Base-by-base conservation (phyloP, 2,888 invertebrate genomes). In the Sarcophaga rosellei region DNA sequence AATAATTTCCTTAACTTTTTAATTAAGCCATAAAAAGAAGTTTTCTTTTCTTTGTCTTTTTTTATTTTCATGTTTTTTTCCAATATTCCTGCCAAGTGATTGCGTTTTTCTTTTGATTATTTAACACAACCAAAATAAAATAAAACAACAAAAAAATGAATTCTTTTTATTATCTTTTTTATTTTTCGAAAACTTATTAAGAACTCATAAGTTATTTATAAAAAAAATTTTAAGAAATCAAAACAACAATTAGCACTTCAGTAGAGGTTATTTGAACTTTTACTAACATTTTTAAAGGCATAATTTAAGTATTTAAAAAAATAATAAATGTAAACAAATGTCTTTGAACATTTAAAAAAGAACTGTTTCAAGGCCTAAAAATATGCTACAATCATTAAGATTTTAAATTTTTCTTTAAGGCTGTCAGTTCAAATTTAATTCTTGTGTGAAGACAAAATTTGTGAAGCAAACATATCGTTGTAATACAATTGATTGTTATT, bases 1-100 rank as follows among this genome's bases (percentile, higher is more conserved):
- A 65, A 15, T n/a, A 12, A 21, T 10, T 53, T 62, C 53, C 21
- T 66, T 44, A 81, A 77, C 84, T 84, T 81, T 84, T 81, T 81
- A 84, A 84, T 84, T 84, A 73, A 65, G 66, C 61, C 47, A 53
- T 63, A 77, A 73, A 80, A 73, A 20, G 63, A 78, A 79, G 65
- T 73, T 73, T 63, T 25, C 47, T 80, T 53, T 80, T 74, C 35
- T 47, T 45, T 69, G 68, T 70, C 17, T 68, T 45, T 21, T 75
- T 75, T 68, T n/a, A n/a, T 45, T 79, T 59, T 76, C 47, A n/a
- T n/a, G n/a, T n/a, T 23, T 35, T 35, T 35, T 53, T 53, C 17
- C 53, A 53, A 53, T 53, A 53, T 53, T 17, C 53, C 5, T 53
- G 53, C 15, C 53, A 53, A 15, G 53, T 53, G 17, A 53, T 53